phyloP scores from a whole-genome alignment of 2,113 vertebrate genomes.

The Danionella cerebrum region DNA sequence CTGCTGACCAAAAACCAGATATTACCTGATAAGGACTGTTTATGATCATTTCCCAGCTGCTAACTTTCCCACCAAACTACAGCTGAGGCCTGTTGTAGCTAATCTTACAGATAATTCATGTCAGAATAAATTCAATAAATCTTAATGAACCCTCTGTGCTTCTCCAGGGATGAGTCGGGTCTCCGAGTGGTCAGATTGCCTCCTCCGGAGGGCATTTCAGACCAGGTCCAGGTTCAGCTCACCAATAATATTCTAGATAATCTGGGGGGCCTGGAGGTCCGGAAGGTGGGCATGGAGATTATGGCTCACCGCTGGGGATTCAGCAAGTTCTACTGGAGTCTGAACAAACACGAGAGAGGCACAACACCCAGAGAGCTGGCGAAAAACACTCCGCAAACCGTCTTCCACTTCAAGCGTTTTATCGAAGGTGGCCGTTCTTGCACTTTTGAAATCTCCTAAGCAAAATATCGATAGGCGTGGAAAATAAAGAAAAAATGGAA shows the following conservation, averaged over 20 bases:
- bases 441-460: no score
- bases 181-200: conserved; percentile 60
- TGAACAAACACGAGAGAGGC: conserved; percentile 50
- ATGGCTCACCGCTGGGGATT: conserved; percentile 43
- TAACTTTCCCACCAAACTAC: no score
- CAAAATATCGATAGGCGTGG: no score
- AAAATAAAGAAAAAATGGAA: no score
- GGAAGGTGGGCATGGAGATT: conserved; percentile 43
- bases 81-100: no score
- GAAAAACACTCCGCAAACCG: conserved; percentile 41
- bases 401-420: conserved; percentile 63
- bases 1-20: no score
- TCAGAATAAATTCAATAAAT: no score
- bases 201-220: conserved; percentile 47
- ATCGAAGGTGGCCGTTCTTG: conserved; percentile 55
- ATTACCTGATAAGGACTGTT: no score
- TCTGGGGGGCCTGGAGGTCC: conserved; percentile 67
- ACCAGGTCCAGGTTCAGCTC: conserved; percentile 48
- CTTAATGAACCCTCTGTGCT: no score
- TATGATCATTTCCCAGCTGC: no score
- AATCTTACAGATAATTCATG: no score
- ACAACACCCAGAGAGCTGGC: conserved; percentile 52
- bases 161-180: background rate
- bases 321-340: conserved; percentile 60
- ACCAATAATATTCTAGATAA: conserved; percentile 62